phyloP scores from a whole-genome alignment of 1,140 invertebrate genomes.

The Coenobita brevimanus region DNA sequence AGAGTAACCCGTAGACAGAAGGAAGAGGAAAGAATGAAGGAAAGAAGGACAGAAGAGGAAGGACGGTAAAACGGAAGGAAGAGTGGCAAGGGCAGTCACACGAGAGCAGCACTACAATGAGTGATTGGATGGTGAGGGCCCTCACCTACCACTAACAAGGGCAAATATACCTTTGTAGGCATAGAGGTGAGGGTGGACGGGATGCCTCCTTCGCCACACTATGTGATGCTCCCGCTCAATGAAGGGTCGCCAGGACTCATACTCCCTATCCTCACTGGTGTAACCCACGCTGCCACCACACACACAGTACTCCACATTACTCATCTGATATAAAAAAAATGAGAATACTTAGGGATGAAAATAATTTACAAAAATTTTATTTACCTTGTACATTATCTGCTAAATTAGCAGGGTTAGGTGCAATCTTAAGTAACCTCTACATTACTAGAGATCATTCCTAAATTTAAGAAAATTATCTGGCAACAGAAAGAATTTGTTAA shows the following conservation, averaged over 20 bases:
- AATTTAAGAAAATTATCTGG: too few relatives aligned
- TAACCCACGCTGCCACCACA: conserved; percentile 57
- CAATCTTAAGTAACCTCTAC: too few relatives aligned
- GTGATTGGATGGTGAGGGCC: neutral
- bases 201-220: conserved; percentile 85
- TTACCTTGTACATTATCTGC: conserved; percentile 37
- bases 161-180: conserved; percentile 85
- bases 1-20: too few relatives aligned
- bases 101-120: neutral
- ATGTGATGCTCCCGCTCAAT: conserved; percentile 85
- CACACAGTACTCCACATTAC: conserved; percentile 62
- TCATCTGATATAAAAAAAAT: conserved; percentile 37
- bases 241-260: conserved; percentile 83
- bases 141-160: too few relatives aligned
- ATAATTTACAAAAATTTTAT: conserved; percentile 15
- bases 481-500: too few relatives aligned
- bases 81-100: neutral
- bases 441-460: too few relatives aligned
- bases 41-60: too few relatives aligned
- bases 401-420: too few relatives aligned
- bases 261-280: conserved; percentile 14
- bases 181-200: conserved; percentile 77
- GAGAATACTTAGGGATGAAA: conserved; percentile 48
- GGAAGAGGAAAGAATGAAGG: too few relatives aligned
- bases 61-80: too few relatives aligned